Evolutionary conservation across 2,888 invertebrate species (phyloP).

Genomic region (Lasius platythorax): DNA sequence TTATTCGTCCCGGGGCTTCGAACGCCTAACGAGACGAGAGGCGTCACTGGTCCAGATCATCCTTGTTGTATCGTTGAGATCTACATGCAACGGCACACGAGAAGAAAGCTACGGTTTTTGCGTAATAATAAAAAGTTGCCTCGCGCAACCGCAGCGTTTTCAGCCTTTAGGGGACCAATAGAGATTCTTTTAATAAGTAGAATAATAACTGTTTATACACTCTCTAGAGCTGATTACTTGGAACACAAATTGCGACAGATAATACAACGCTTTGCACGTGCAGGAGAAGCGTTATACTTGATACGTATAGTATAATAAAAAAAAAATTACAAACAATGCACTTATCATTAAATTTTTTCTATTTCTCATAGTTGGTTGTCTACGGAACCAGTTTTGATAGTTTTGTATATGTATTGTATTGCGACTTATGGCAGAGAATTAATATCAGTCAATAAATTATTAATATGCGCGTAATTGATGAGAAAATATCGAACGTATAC

Average conservation of each 20-base stretch:
- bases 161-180: not conserved
- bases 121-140: conserved; percentile 13
- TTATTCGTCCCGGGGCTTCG: conserved; percentile 53
- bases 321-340: not conserved
- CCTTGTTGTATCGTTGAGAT: conserved; percentile 53
- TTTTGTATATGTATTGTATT: conserved; percentile 19
- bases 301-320: not conserved
- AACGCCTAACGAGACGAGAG: conserved; percentile 52
- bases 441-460: conserved; percentile 12
- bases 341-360: conserved; percentile 12
- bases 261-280: not conserved
- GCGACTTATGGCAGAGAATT: not conserved
- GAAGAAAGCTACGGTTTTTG: not conserved
- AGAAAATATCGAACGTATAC: conserved; percentile 14
- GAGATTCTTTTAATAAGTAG: conserved; percentile 8
- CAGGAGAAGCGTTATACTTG: not conserved
- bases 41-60: conserved; percentile 64
- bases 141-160: not conserved
- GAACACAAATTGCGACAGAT: conserved; percentile 17
- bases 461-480: conserved; percentile 2
- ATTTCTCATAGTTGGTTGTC: not conserved
- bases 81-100: conserved; percentile 22
- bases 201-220: not conserved
- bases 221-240: not conserved
- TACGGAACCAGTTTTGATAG: not conserved